Base-by-base conservation (phyloP, 2,113 vertebrate species). In the Chamaea fasciata region DNA sequence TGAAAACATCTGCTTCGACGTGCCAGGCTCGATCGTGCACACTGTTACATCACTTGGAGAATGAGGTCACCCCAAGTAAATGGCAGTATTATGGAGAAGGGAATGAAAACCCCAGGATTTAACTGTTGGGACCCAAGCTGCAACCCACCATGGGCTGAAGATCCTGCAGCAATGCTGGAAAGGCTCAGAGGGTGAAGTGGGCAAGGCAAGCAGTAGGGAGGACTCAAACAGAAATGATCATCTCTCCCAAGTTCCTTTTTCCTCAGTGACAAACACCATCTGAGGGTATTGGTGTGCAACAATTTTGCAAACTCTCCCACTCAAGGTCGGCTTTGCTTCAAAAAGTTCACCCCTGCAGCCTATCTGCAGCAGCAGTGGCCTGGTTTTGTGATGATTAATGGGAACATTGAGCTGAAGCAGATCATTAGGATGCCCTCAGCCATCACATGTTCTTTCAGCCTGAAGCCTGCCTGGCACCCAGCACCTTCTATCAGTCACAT, bases 61-160 rank as follows among this genome's bases (percentile, higher is more conserved):
- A 87, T 94, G 93, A 93, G 90, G 88, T 95, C 95, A 94, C 69
- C 39, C 68, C 76, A 28, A 92, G 83, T 95, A 95, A 97, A 96
- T 94, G 82, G 92, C 73, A 49, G 83, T 56, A 93, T 93, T 96
- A 96, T 95, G 69, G 84, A 57, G 56, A 75, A 49, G 37, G 78
- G 83, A 92, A 42, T 64, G 68, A 90, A 90, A 93, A 52, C 56
- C 64, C 41, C 31, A 31, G 71, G 41, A 70, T 90, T 96, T 93
- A 93, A 79, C 82, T 55, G 10, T 30, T 90, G 73, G 71, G 31
- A 59, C 27, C 35, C 63, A 41, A 90, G 68, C 87, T 88, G 82
- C 68, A 22, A 6, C 64, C 18, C 52, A 2, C 26, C 1, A 0
- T 14, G 49, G 56, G 60, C 18, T 86, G 86, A 83, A 88, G 88